A percentile compares a stretch with the other conserved stretches of the same genome.
These are phyloP conservation scores for Acropora yongei DNA, from an alignment of 64 coral and sea anemone species.

Conservation along the genomic window DNA sequence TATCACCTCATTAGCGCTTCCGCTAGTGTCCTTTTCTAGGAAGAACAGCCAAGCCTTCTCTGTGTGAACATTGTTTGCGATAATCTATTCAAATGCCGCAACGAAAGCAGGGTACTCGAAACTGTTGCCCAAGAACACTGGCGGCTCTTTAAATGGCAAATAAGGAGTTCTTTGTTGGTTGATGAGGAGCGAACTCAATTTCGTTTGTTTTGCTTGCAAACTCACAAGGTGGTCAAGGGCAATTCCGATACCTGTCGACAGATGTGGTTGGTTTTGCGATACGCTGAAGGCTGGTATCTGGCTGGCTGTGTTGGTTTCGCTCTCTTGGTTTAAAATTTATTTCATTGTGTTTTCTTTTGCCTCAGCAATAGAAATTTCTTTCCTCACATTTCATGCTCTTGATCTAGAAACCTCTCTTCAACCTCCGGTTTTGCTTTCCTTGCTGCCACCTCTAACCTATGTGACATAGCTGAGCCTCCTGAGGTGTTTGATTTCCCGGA, in stretches of 20 bases:
- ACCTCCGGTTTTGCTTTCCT: background rate
- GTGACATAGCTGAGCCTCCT: background rate
- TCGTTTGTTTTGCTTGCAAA: background rate
- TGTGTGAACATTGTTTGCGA: too few relatives aligned
- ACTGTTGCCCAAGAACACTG: background rate
- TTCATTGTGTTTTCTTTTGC: conserved; percentile 19
- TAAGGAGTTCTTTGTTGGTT: background rate
- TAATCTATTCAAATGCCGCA: background rate
- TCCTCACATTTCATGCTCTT: conserved; percentile 7
- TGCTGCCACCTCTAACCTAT: background rate
- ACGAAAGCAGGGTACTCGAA: background rate
- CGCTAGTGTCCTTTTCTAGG: background rate
- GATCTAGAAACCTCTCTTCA: conserved; percentile 29
- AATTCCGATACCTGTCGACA: too few relatives aligned
- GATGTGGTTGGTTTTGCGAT: too few relatives aligned
- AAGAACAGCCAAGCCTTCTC: too few relatives aligned
- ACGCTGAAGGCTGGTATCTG: too few relatives aligned
- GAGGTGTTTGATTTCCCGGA: background rate
- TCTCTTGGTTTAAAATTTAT: conserved; percentile 3
- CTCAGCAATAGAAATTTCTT: conserved; percentile 4
- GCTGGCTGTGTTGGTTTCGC: too few relatives aligned
- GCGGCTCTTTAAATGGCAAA: conserved; percentile 2
- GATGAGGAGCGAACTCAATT: background rate
- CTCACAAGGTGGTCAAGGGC: background rate
- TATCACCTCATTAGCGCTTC: background rate